These are phyloP conservation scores for Bradynema listronoti DNA, from an alignment of 1,140 invertebrate species.

Conservation along the genomic window DNA sequence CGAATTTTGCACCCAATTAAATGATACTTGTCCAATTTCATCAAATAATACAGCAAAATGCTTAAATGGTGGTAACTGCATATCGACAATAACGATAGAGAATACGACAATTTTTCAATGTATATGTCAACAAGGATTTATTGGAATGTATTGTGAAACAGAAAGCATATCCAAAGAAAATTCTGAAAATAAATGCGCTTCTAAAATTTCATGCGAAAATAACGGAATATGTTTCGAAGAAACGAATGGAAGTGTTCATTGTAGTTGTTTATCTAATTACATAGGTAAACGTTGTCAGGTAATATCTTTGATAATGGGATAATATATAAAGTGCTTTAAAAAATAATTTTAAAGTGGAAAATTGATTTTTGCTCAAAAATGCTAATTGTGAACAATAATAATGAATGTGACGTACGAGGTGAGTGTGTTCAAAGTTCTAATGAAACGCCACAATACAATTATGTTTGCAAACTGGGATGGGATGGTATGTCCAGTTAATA, in stretches of 20 bases:
- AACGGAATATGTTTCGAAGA: background rate
- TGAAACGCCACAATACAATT: background rate
- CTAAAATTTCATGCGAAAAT: background rate
- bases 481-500: background rate
- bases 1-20: background rate
- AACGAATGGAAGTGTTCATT: background rate
- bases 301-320: background rate
- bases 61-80: background rate
- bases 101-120: background rate
- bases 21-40: background rate
- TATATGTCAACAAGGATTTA: conserved; percentile 13
- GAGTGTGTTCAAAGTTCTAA: background rate
- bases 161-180: background rate
- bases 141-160: conserved; percentile 7
- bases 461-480: background rate
- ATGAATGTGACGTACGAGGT: background rate
- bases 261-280: conserved; percentile 7
- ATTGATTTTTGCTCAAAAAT: background rate
- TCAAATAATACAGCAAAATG: background rate
- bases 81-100: background rate
- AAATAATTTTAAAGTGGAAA: background rate
- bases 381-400: too few species aligned
- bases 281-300: conserved; percentile 20
- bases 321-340: background rate
- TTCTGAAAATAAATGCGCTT: background rate